These are phyloP conservation scores for Tetraodon nigroviridis DNA, from an alignment of 2,113 vertebrate species.

Conservation along the genomic window DNA sequence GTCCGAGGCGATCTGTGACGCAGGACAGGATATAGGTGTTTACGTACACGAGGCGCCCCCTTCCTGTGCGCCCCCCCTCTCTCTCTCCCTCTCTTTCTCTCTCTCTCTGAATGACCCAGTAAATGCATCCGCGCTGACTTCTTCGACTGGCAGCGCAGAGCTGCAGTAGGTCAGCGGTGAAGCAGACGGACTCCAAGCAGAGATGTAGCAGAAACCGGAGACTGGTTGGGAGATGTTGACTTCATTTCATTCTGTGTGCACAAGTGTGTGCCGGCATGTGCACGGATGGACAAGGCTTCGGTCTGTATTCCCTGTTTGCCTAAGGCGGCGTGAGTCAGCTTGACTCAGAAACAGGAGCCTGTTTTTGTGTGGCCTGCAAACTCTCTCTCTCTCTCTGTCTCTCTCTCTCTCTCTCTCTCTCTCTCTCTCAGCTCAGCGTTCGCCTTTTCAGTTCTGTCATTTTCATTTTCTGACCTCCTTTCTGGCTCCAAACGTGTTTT, in stretches of 20 bases:
- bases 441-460: slow-evolving; percentile 20
- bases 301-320: slow-evolving; percentile 74
- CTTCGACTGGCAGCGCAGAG: slow-evolving; percentile 25
- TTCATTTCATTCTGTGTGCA: slow-evolving; percentile 43
- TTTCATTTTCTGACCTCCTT: slow-evolving; percentile 41
- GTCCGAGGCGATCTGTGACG: slow-evolving; percentile 38
- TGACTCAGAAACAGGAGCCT: slow-evolving; percentile 66
- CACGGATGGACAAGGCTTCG: slow-evolving; percentile 64
- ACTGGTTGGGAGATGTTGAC: slow-evolving; percentile 66
- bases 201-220: slow-evolving; percentile 49
- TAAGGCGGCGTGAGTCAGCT: slow-evolving; percentile 71
- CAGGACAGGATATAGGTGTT: slow-evolving; percentile 79
- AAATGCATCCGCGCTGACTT: slow-evolving; percentile 25
- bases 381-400: slow-evolving; percentile 28
- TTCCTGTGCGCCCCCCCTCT: slow-evolving; percentile 65
- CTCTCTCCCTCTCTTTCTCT: slow-evolving; percentile 10
- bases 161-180: slow-evolving; percentile 43
- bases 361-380: slow-evolving; percentile 66
- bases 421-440: slow-evolving; percentile 13
- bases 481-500: slow-evolving; percentile 1
- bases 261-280: slow-evolving; percentile 22
- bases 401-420: slow-evolving; percentile 4
- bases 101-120: slow-evolving; percentile 33
- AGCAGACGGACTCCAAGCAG: slow-evolving; percentile 44
- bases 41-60: slow-evolving; percentile 75